Base-by-base conservation (phyloP, 1,140 invertebrate species). In the Tachypleus tridentatus region DNA sequence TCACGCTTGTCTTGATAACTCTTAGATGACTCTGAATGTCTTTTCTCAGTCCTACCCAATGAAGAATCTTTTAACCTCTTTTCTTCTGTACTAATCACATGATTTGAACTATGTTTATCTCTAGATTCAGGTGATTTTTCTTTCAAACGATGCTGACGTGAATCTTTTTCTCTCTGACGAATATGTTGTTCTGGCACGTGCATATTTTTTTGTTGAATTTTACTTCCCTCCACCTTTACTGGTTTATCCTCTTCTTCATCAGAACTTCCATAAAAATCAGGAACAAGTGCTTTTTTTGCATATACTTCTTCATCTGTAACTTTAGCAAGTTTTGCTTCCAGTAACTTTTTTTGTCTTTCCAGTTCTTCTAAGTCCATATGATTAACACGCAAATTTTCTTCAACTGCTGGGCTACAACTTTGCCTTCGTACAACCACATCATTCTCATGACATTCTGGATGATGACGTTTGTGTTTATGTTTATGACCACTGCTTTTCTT, bases 301-400 rank as follows among this genome's bases (percentile, higher is more conserved):
- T 63, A 49, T 54, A 63, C 59, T 53, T 53, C 65, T 11, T 60
- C 66, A 29, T 67, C 62, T 11, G 70, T 64, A 6, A 68, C 68
- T 63, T 65, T 67, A 49, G 67, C 70, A 50, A 71, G 51, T 62
- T 66, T 62, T 58, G 71, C 68, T 60, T 68, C 71, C 11, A 79
- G 61, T 49, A 74, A 71, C 49, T 73, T 74, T 63, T 76, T 72
- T n/a, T 76, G 74, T 58, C 72, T 74, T 66, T 79, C 77, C 49
- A 79, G 65, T 61, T 73, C 74, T 57, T 77, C 74, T 47, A 78
- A 63, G 29, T 73, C 72, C 50, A 71, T 70, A 29, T 62, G 65
- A 57, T 61, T 67, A 3, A 71, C 69, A 29, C 29, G 29, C 29
- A 29, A 29, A 60, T 69, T 61, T 4, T 62, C 57, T 53, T 50